phyloP scores from a whole-genome alignment of 37 sponge, comb jelly and placozoan species.

The Diacarnus erythraeanus region DNA sequence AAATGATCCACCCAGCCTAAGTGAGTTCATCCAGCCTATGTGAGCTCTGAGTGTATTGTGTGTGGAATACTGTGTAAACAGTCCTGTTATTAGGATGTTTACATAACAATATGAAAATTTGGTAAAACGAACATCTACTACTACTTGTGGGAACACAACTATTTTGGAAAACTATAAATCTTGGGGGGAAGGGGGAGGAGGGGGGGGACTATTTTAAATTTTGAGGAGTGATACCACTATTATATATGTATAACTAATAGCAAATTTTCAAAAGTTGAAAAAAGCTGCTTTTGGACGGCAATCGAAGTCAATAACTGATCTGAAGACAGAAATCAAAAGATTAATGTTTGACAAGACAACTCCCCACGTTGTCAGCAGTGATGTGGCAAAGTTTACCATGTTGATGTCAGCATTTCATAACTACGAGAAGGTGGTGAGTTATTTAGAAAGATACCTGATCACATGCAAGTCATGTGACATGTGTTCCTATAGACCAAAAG shows the following conservation, averaged over 20 bases:
- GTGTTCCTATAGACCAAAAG: constrained; percentile 18
- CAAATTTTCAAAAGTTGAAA: not conserved
- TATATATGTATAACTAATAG: not conserved
- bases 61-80: no score
- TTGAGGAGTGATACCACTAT: no score
- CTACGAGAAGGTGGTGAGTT: constrained; percentile 56
- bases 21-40: not conserved
- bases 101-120: not conserved
- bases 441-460: not conserved
- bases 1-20: not conserved
- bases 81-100: no score
- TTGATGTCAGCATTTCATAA: constrained; percentile 49
- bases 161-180: no score
- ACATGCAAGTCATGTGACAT: not conserved
- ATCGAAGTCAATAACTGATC: constrained; percentile 18
- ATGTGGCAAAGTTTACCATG: constrained; percentile 25
- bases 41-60: no score
- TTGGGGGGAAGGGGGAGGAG: not conserved
- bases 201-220: no score
- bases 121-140: not conserved
- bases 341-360: constrained; percentile 36
- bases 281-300: not conserved
- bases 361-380: constrained; percentile 9
- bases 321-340: constrained; percentile 52
- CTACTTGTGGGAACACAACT: not conserved